These are phyloP conservation scores for Melanostoma scalare DNA, from an alignment of 2,888 invertebrate species.

Conservation along the genomic window DNA sequence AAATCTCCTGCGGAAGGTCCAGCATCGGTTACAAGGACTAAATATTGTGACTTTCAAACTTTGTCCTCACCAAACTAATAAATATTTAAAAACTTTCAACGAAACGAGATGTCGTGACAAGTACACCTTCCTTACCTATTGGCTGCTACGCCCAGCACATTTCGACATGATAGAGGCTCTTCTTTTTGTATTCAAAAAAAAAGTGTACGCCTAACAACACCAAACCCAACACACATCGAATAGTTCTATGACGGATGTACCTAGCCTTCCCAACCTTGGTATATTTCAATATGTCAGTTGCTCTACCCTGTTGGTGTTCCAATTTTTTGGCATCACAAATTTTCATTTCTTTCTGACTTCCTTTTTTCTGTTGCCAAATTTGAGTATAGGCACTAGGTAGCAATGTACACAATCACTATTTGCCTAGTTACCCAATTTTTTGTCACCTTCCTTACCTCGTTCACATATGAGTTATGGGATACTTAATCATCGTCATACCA, in stretches of 20 bases:
- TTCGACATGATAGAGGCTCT: too few relatives aligned
- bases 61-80: too few relatives aligned
- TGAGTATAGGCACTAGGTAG: background rate
- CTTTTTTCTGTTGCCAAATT: slow-evolving; percentile 10
- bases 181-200: background rate
- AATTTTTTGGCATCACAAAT: slow-evolving; percentile 16
- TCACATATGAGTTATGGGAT: slow-evolving; percentile 57
- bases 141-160: too few relatives aligned
- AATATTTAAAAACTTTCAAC: too few relatives aligned
- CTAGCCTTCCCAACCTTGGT: background rate
- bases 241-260: slow-evolving; percentile 14
- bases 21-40: too few relatives aligned
- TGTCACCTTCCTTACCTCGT: slow-evolving; percentile 1
- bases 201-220: background rate
- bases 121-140: too few relatives aligned
- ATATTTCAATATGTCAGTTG: slow-evolving; percentile 42
- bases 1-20: too few relatives aligned
- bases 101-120: too few relatives aligned
- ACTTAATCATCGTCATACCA: slow-evolving; percentile 70
- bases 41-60: too few relatives aligned
- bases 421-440: slow-evolving; percentile 59
- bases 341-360: slow-evolving; percentile 8
- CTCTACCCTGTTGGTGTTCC: slow-evolving; percentile 26
- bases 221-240: background rate
- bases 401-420: slow-evolving; percentile 27